A percentile compares a stretch with the other conserved stretches of the same genome.
phyloP scores from a whole-genome alignment of 2,797 vertebrate species.

The Acridotheres tristis region DNA sequence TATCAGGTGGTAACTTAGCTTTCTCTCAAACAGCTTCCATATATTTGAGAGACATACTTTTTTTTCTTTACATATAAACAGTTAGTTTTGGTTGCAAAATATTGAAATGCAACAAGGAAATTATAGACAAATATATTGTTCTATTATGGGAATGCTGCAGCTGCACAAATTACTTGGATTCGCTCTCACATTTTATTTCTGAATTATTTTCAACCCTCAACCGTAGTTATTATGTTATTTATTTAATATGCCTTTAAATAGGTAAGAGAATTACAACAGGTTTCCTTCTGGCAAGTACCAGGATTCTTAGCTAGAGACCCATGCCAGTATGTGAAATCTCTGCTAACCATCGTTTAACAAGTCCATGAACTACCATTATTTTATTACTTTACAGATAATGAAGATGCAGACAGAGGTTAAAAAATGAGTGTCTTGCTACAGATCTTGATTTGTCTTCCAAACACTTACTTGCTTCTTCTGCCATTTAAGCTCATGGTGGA shows the following conservation, averaged over 20 bases:
- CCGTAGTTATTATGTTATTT: background rate
- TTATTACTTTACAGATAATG: background rate
- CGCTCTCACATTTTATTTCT: background rate
- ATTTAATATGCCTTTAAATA: background rate
- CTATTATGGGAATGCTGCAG: background rate
- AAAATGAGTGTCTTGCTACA: background rate
- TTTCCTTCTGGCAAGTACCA: background rate
- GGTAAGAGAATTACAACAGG: background rate
- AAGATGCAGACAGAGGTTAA: background rate
- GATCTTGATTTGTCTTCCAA: background rate
- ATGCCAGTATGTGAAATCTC: background rate
- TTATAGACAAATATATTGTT: background rate
- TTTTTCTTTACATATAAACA: background rate
- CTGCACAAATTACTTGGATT: background rate
- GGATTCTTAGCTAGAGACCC: background rate
- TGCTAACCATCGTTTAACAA: background rate
- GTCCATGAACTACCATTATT: background rate
- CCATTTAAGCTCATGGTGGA: background rate
- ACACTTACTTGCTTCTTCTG: background rate
- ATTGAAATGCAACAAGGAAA: background rate
- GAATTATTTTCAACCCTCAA: background rate
- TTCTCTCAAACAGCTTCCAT: background rate
- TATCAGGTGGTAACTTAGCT: background rate
- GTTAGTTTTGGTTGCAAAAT: background rate
- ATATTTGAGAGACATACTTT: background rate